Evolutionary conservation across 1,140 invertebrate species (phyloP).

Genomic region (Brachionus angularis): DNA sequence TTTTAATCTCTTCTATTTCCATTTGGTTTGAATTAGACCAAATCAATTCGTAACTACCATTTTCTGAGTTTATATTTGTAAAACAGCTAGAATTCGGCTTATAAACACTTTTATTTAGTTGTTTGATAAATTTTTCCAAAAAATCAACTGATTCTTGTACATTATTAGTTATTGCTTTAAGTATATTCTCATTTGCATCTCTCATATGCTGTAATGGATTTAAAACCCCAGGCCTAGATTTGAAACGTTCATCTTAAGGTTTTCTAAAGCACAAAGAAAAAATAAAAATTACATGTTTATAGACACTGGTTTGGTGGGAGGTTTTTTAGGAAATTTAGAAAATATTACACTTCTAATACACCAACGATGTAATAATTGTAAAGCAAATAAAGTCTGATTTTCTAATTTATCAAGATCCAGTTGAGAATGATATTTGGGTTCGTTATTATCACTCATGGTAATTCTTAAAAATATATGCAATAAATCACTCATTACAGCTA

Average conservation of each 20-base stretch:
- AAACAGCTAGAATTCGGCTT: not conserved
- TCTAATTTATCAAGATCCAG: constrained; percentile 23
- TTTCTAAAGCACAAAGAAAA: not conserved
- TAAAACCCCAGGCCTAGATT: constrained; percentile 15
- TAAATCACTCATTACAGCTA: constrained; percentile 41
- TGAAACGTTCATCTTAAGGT: not conserved
- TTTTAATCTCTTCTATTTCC: not conserved
- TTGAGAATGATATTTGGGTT: constrained; percentile 34
- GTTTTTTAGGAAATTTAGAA: constrained; percentile 43
- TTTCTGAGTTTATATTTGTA: not conserved
- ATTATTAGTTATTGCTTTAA: not conserved
- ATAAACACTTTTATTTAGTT: not conserved
- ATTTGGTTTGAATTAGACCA: not conserved
- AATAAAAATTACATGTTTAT: constrained; percentile 23
- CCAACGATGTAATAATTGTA: constrained; percentile 37
- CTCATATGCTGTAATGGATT: constrained; percentile 38
- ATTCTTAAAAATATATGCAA: constrained; percentile 29
- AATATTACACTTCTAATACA: constrained; percentile 25
- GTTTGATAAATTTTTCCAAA: constrained; percentile 16
- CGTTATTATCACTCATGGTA: constrained; percentile 16
- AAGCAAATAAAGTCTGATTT: constrained; percentile 27
- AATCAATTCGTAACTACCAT: not conserved
- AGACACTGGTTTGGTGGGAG: constrained; percentile 1
- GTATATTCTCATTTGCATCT: constrained; percentile 34
- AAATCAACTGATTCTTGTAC: constrained; percentile 37